A percentile compares a stretch with the other conserved stretches of the same genome.
These are phyloP conservation scores for Limonius californicus DNA, from an alignment of 1,140 invertebrate species.

Conservation along the genomic window DNA sequence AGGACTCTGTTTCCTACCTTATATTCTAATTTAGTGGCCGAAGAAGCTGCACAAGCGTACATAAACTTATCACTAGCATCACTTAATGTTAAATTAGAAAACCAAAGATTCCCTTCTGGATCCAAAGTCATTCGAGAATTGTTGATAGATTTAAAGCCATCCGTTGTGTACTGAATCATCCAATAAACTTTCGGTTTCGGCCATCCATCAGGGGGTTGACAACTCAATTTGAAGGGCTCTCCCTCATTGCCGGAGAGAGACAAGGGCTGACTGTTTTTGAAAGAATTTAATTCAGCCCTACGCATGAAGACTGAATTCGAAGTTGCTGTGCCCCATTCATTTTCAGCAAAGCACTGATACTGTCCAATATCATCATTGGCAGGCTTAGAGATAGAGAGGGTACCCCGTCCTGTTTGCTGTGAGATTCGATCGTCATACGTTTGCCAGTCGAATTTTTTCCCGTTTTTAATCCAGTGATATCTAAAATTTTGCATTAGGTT, in stretches of 20 bases:
- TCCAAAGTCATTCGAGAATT: slow-evolving; percentile 90
- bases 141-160: slow-evolving; percentile 83
- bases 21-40: slow-evolving; percentile 83
- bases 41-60: slow-evolving; percentile 87
- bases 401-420: slow-evolving; percentile 87
- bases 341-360: slow-evolving; percentile 96
- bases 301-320: slow-evolving; percentile 92
- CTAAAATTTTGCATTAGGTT: slow-evolving; percentile 56
- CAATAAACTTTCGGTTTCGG: slow-evolving; percentile 92
- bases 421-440: slow-evolving; percentile 91
- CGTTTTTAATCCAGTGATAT: slow-evolving; percentile 96
- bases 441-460: slow-evolving; percentile 84
- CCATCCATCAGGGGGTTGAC: slow-evolving; percentile 89
- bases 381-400: slow-evolving; percentile 83
- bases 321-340: slow-evolving; percentile 90
- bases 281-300: slow-evolving; percentile 91
- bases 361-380: slow-evolving; percentile 90
- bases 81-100: slow-evolving; percentile 85
- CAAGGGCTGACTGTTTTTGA: slow-evolving; percentile 67
- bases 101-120: slow-evolving; percentile 91
- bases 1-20: slow-evolving; percentile 83
- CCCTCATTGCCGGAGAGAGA: slow-evolving; percentile 75
- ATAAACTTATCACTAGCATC: slow-evolving; percentile 78
- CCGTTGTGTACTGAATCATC: slow-evolving; percentile 77
- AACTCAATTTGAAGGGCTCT: slow-evolving; percentile 79